Evolutionary conservation across 2,797 vertebrate genomes (phyloP).

Genomic region (Pipistrellus pygmaeus): DNA sequence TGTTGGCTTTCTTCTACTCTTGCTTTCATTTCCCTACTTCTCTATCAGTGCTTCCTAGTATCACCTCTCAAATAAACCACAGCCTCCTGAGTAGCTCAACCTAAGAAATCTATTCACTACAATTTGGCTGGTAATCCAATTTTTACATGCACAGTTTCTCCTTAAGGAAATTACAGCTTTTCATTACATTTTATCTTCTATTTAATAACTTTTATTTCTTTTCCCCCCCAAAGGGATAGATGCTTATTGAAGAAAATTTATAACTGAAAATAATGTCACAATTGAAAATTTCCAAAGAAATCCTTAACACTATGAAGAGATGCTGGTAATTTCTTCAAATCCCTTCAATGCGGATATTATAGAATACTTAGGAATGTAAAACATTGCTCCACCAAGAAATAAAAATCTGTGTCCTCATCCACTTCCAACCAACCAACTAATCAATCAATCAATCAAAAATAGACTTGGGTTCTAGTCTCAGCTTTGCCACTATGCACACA

Average conservation of each 20-base stretch:
- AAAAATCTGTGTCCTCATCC: conserved; percentile 31
- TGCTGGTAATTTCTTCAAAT: conserved; percentile 22
- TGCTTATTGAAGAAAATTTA: conserved; percentile 45
- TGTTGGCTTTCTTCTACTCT: not conserved
- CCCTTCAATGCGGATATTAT: not conserved
- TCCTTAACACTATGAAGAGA: not conserved
- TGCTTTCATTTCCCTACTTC: not conserved
- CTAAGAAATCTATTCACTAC: not conserved
- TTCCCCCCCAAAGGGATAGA: conserved; percentile 38
- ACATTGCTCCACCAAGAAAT: not conserved
- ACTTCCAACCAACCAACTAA: not conserved
- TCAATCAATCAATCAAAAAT: not conserved
- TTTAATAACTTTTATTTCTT: not conserved
- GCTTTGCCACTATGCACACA: not conserved
- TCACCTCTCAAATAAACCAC: not conserved
- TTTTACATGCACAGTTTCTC: not conserved
- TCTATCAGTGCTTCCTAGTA: not conserved
- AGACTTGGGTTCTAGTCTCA: too few species aligned
- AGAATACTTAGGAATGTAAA: conserved; percentile 43
- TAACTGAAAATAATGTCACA: not conserved
- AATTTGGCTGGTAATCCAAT: not conserved
- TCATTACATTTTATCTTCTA: not conserved
- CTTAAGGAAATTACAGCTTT: conserved; percentile 11
- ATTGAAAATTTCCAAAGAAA: conserved; percentile 48
- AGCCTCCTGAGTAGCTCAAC: not conserved